phyloP scores from a whole-genome alignment of 2,113 vertebrate species.

The Muntiacus reevesi region DNA sequence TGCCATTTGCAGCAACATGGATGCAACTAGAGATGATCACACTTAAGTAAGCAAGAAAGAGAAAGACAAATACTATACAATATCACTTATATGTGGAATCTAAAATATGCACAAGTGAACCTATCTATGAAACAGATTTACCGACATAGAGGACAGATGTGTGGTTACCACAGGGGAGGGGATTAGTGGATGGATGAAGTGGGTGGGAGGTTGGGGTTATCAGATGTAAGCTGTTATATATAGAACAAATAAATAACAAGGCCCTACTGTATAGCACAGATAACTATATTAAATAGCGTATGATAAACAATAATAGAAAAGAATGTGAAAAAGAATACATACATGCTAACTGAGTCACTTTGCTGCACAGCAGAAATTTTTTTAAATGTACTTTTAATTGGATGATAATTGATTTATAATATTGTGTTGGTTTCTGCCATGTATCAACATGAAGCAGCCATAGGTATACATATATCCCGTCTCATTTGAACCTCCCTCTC shows the following conservation, averaged over 20 bases:
- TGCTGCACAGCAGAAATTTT: background rate
- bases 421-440: background rate
- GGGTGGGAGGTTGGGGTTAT: background rate
- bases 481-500: background rate
- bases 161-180: background rate
- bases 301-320: background rate
- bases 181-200: background rate
- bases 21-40: background rate
- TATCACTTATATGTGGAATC: background rate
- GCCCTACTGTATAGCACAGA: background rate
- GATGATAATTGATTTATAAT: background rate
- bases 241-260: background rate
- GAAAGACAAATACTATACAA: background rate
- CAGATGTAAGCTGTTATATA: background rate
- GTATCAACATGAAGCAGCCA: background rate
- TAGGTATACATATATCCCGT: background rate
- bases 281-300: background rate
- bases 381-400: background rate
- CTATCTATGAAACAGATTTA: background rate
- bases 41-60: background rate
- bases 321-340: background rate
- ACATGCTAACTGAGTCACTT: background rate
- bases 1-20: background rate
- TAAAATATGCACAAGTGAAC: background rate
- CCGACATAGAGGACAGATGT: background rate